These are phyloP conservation scores for Sardina pilchardus DNA, from an alignment of 2,113 vertebrate genomes.

Conservation along the genomic window DNA sequence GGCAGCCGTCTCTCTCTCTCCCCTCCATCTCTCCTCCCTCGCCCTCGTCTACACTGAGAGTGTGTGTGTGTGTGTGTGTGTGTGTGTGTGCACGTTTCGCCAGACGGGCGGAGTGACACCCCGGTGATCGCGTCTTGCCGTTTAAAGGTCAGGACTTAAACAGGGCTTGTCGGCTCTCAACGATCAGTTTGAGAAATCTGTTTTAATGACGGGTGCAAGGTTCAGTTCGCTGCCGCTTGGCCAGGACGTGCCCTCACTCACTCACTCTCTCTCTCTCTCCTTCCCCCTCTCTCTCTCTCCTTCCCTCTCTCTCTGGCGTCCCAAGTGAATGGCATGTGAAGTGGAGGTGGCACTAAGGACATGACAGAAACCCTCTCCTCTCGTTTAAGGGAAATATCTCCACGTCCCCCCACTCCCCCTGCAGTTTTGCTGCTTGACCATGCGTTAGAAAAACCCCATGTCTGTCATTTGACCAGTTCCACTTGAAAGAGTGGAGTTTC, in stretches of 20 bases:
- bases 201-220: slow-evolving; percentile 25
- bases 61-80: background rate
- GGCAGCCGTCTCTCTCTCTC: background rate
- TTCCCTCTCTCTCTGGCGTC: background rate
- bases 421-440: too few relatives aligned
- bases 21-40: background rate
- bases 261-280: background rate
- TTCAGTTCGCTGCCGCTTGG: background rate
- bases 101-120: slow-evolving; percentile 17
- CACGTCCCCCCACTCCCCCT: background rate
- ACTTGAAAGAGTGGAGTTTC: background rate
- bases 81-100: background rate
- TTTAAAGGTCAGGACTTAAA: slow-evolving; percentile 33
- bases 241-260: background rate
- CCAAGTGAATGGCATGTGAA: slow-evolving; percentile 4
- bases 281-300: too few relatives aligned
- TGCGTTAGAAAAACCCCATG: too few relatives aligned
- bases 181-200: slow-evolving; percentile 1
- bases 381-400: too few relatives aligned
- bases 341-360: background rate
- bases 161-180: slow-evolving; percentile 23
- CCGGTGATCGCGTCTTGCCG: slow-evolving; percentile 12
- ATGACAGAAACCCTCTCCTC: too few relatives aligned
- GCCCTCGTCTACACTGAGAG: background rate
- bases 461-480: too few relatives aligned